These are phyloP conservation scores for Podiceps cristatus DNA, from an alignment of 2,113 vertebrate species.

Conservation along the genomic window DNA sequence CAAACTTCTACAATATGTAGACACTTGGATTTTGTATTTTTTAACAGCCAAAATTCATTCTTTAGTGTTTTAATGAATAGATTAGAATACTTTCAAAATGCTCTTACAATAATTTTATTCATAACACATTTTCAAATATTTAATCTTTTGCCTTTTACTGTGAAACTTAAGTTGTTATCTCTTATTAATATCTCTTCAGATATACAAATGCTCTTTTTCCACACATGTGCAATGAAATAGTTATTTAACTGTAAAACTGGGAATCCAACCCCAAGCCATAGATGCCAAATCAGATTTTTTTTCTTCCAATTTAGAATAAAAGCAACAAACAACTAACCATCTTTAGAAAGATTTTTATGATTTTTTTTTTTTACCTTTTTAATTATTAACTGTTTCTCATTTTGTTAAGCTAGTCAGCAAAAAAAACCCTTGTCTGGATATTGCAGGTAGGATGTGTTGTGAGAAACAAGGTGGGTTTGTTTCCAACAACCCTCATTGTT, in stretches of 20 bases:
- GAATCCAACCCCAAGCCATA: conserved; percentile 13
- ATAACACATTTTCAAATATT: neutral
- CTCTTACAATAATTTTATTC: neutral
- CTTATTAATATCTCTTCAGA: neutral
- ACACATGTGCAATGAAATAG: neutral
- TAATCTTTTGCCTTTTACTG: neutral
- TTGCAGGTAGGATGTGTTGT: neutral
- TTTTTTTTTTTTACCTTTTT: neutral
- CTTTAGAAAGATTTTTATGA: neutral
- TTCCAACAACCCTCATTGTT: neutral
- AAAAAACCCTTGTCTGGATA: neutral
- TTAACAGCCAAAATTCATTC: neutral
- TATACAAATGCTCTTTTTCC: neutral
- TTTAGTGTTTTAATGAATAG: neutral
- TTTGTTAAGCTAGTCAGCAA: neutral
- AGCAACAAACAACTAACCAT: neutral
- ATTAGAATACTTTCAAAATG: neutral
- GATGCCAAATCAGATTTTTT: conserved; percentile 25
- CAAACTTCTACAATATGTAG: neutral
- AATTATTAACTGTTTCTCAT: neutral
- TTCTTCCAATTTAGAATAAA: neutral
- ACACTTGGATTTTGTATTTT: neutral
- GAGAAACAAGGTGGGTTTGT: neutral
- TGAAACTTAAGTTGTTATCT: neutral
- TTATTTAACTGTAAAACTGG: conserved; percentile 1